phyloP scores from a whole-genome alignment of 2,797 vertebrate species.

The Micromesistius poutassou region DNA sequence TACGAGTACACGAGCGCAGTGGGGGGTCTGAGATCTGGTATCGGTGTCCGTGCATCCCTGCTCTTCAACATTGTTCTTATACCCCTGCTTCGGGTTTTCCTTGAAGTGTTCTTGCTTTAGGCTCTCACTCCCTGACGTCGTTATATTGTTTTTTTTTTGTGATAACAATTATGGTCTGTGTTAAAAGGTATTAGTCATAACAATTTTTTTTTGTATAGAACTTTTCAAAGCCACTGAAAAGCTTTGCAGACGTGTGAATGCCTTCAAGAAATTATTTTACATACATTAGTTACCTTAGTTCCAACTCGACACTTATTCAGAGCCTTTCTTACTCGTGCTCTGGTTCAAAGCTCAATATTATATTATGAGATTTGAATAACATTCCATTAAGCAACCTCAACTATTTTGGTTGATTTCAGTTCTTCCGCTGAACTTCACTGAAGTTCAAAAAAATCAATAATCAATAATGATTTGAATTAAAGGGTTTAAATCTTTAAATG shows the following conservation, averaged over 20 bases:
- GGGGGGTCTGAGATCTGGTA: too few species aligned
- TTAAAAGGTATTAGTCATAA: background rate
- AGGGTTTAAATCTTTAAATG: slow-evolving; percentile 4
- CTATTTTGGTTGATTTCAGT: background rate
- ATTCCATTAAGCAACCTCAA: background rate
- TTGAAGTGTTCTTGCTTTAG: slow-evolving; percentile 23
- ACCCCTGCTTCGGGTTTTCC: slow-evolving; percentile 4
- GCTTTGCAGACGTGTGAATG: background rate
- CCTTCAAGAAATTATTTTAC: background rate
- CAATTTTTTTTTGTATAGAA: background rate
- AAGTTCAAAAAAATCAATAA: background rate
- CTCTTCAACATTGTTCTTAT: slow-evolving; percentile 20
- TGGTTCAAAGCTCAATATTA: slow-evolving; percentile 2
- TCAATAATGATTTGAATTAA: background rate
- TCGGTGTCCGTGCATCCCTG: too few species aligned
- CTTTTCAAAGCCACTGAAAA: background rate
- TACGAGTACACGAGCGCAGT: too few species aligned
- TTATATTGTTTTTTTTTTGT: slow-evolving; percentile 13
- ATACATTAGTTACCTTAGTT: background rate
- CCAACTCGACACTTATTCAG: too few species aligned
- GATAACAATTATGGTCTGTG: slow-evolving; percentile 8
- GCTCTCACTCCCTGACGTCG: background rate
- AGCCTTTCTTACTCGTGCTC: slow-evolving; percentile 7
- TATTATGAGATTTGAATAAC: background rate
- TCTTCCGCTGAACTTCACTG: background rate